Base-by-base conservation (phyloP, 2,113 vertebrate species). In the Athene cunicularia region DNA sequence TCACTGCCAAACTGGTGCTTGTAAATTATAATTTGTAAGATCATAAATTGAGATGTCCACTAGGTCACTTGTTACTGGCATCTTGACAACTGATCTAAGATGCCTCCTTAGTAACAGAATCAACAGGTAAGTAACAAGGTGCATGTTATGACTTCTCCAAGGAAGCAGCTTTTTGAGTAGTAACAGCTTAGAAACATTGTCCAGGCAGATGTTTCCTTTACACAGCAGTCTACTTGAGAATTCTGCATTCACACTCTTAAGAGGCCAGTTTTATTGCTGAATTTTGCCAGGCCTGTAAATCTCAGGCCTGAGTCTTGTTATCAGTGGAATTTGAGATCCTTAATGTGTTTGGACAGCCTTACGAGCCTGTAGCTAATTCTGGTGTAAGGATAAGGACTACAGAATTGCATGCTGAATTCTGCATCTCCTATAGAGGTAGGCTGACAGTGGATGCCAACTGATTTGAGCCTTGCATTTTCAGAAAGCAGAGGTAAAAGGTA, bases 351-450 rank as follows among this genome's bases (percentile, higher is more conserved):
- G 79, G 45, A 32, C 56, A 74, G 55, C 10, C 26, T 55, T 37
- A 70, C 33, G 33, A 87, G 60, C 60, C 28, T 79, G 47, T 55
- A 72, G 86, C 66, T 96, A 80, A 80, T 88, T 92, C 28, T 86
- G 79, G 39, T 23, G 7, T 45, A 33, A 85, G 77, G 70, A 37
- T 90, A 63, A 86, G 10, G 23, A 70, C 39, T 52, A 27, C 4
- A 60, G 47, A 59, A 37, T 28, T 82, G 37, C 22, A 5, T 50
- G 55, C 52, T 45, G 47, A 72, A 18, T 90, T 77, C 62, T 90
- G 24, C 20, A 22, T 68, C n/a, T 63, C 28, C 26, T 41, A 0
- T 19, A 55, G 64, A 63, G 58, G 47, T 67, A n/a, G 47, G 58
- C 13, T 55, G 73, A 49, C n/a, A 21, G 23, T 41, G 21, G 27